A percentile compares a stretch with the other conserved stretches of the same genome.
Evolutionary conservation across 92 coral and sea anemone species (phyloP).

Genomic region (Pocillopora grandis): DNA sequence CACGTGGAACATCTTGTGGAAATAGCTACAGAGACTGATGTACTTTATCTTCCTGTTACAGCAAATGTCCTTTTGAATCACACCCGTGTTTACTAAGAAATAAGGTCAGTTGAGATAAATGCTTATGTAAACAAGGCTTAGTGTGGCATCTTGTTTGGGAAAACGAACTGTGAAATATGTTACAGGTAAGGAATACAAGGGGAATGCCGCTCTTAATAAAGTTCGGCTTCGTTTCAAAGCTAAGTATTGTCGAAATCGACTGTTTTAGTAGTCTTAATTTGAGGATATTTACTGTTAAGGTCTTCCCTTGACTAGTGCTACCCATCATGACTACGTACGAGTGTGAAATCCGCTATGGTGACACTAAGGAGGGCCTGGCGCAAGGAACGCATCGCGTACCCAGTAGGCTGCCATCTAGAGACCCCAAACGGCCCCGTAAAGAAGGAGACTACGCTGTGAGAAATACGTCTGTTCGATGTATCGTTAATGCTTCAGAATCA

Average conservation of each 20-base stretch:
- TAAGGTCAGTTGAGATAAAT: too few species aligned
- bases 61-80: slow-evolving; percentile 94
- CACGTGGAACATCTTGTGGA: slow-evolving; percentile 97
- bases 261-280: not conserved
- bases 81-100: not conserved
- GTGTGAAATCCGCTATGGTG: slow-evolving; percentile 84
- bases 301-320: slow-evolving; percentile 70
- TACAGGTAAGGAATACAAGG: too few species aligned
- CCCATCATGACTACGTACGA: slow-evolving; percentile 91
- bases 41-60: slow-evolving; percentile 84
- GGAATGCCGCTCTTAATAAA: too few species aligned
- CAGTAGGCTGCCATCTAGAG: slow-evolving; percentile 95
- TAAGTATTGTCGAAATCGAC: not conserved
- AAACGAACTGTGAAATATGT: too few species aligned
- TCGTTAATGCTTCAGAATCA: not conserved
- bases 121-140: too few species aligned
- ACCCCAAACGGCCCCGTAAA: slow-evolving; percentile 93
- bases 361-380: slow-evolving; percentile 57
- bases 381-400: slow-evolving; percentile 74
- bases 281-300: not conserved
- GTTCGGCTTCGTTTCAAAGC: too few species aligned
- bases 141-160: too few species aligned
- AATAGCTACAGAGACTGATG: slow-evolving; percentile 90
- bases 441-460: slow-evolving; percentile 66
- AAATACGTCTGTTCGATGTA: not conserved